These are phyloP conservation scores for Melanotaenia parkinsoni DNA, from an alignment of 2,797 vertebrate species.

Conservation along the genomic window DNA sequence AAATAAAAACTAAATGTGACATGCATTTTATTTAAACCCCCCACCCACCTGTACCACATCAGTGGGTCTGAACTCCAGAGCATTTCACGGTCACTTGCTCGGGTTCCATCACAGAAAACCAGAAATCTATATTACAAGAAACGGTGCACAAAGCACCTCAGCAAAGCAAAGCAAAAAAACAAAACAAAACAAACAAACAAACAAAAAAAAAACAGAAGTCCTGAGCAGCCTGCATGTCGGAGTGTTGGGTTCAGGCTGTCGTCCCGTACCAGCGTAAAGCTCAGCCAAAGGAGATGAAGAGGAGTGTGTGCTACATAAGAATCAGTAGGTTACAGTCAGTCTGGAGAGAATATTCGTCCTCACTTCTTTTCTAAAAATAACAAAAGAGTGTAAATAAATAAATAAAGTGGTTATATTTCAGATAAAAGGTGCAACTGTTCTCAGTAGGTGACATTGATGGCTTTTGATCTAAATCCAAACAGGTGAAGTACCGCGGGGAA, in stretches of 20 bases:
- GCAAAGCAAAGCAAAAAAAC: constrained; percentile 12
- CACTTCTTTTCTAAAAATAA: constrained; percentile 5
- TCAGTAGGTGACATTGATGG: constrained; percentile 52
- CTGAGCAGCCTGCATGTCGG: constrained; percentile 47
- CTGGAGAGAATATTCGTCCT: constrained; percentile 18
- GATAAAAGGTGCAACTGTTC: constrained; percentile 70
- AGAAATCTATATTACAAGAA: constrained; percentile 67
- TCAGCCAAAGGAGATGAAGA: constrained; percentile 24
- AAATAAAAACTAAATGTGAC: constrained; percentile 61
- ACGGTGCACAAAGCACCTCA: constrained; percentile 39
- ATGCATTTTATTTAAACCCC: constrained; percentile 76
- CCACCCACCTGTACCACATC: background rate
- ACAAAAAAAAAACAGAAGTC: constrained; percentile 27
- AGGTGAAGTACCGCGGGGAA: constrained; percentile 24
- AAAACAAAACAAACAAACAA: background rate
- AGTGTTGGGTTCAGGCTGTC: constrained; percentile 24
- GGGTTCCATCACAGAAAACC: constrained; percentile 63
- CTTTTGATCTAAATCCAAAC: constrained; percentile 50
- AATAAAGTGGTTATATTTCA: constrained; percentile 26
- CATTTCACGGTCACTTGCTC: constrained; percentile 16
- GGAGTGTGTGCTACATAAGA: constrained; percentile 62
- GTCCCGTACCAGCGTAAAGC: constrained; percentile 22
- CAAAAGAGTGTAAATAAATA: constrained; percentile 47
- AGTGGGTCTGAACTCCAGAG: constrained; percentile 11
- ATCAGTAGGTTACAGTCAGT: constrained; percentile 4